Evolutionary conservation across 1,140 invertebrate genomes (phyloP).

Genomic region (Meloidogyne floridensis): DNA sequence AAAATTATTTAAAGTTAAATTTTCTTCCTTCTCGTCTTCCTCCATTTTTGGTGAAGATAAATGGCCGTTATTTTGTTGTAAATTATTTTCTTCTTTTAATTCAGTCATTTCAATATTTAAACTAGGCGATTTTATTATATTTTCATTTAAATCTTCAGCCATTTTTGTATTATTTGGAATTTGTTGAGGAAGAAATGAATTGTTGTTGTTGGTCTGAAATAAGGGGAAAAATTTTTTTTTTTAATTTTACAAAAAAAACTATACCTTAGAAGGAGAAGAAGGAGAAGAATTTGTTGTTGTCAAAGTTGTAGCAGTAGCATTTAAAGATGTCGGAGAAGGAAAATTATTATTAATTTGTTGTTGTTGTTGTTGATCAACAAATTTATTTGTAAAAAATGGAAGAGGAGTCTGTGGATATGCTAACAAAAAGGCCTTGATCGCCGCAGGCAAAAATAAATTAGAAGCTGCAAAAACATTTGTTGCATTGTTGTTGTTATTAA

Average conservation of each 20-base stretch:
- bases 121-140: neutral
- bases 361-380: neutral
- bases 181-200: neutral
- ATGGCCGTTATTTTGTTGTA: neutral
- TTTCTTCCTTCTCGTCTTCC: neutral
- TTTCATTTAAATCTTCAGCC: neutral
- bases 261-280: neutral
- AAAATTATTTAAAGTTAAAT: constrained; percentile 4
- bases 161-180: neutral
- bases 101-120: neutral
- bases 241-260: no score
- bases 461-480: neutral
- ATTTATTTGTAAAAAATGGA: constrained; percentile 7
- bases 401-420: neutral
- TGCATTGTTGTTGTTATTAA: neutral
- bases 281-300: neutral
- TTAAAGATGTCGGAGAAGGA: neutral
- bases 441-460: neutral
- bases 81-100: neutral
- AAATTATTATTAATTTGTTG: constrained; percentile 9
- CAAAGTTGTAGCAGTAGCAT: neutral
- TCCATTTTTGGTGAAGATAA: neutral
- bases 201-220: neutral
- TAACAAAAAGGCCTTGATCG: neutral
- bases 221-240: no score